Evolutionary conservation across 2,888 invertebrate species (phyloP).

Genomic region (Cheilosia impressa): DNA sequence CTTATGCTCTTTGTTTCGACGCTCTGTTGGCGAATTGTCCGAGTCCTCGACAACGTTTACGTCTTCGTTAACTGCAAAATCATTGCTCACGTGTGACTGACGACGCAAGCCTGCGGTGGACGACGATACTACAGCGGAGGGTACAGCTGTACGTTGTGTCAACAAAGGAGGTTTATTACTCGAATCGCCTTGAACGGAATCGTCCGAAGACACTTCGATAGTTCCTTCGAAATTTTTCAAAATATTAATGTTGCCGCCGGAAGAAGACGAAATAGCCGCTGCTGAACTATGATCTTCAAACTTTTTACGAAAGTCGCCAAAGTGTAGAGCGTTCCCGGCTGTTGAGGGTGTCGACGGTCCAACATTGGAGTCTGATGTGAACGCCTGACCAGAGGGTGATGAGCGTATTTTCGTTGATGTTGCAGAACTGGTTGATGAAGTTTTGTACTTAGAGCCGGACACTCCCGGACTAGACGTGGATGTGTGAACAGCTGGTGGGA

Average conservation of each 20-base stretch:
- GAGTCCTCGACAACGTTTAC: slow-evolving; percentile 22
- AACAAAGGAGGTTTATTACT: slow-evolving; percentile 1
- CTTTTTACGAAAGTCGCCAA: slow-evolving; percentile 40
- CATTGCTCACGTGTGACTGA: slow-evolving; percentile 4
- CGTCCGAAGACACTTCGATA: slow-evolving; percentile 68
- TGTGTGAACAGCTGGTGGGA: slow-evolving; percentile 56
- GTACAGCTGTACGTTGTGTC: background rate
- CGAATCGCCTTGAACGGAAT: slow-evolving; percentile 34
- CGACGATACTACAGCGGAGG: slow-evolving; percentile 22
- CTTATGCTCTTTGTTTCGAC: slow-evolving; percentile 56
- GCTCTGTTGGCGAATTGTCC: slow-evolving; percentile 26
- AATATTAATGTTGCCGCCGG: slow-evolving; percentile 9
- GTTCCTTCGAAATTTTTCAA: slow-evolving; percentile 44
- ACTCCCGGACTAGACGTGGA: slow-evolving; percentile 5
- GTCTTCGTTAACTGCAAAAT: background rate
- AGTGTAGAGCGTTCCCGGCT: slow-evolving; percentile 64
- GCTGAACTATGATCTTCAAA: slow-evolving; percentile 27
- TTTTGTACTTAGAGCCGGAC: slow-evolving; percentile 15
- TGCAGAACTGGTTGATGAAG: slow-evolving; percentile 17
- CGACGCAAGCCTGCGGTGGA: slow-evolving; percentile 19
- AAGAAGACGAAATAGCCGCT: slow-evolving; percentile 1
- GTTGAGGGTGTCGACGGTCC: slow-evolving; percentile 44
- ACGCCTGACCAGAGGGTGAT: slow-evolving; percentile 6
- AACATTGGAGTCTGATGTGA: slow-evolving; percentile 16
- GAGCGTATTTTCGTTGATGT: slow-evolving; percentile 14